Conservation (phyloP, 2,113 vertebrate genomes). For the Ammodytes marinus region DNA sequence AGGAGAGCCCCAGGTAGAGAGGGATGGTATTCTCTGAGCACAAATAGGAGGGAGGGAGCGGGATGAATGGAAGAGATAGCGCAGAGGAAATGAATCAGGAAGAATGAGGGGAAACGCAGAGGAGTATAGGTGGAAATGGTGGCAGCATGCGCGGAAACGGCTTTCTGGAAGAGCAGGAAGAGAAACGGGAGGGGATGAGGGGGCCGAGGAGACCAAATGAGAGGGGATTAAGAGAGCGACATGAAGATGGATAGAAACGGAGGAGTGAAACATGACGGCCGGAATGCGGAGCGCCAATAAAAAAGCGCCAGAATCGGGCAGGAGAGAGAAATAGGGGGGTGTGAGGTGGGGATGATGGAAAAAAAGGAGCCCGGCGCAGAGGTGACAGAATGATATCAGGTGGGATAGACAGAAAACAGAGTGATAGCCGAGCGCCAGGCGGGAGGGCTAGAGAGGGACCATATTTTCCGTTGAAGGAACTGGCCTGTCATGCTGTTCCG, state of each 20-base stretch:
- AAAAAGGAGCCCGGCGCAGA: conserved; percentile 63
- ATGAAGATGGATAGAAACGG: conserved; percentile 83
- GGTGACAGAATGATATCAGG: conserved; percentile 88
- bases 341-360: conserved; percentile 67
- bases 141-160: conserved; percentile 57
- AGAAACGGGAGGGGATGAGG: conserved; percentile 67
- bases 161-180: conserved; percentile 53
- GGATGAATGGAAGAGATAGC: conserved; percentile 66
- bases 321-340: conserved; percentile 62
- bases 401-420: conserved; percentile 82
- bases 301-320: conserved; percentile 56
- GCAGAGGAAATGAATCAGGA: conserved; percentile 73
- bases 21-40: conserved; percentile 39
- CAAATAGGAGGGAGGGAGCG: conserved; percentile 47
- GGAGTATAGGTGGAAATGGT: conserved; percentile 76
- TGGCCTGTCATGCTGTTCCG: conserved; percentile 88
- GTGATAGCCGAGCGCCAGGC: conserved; percentile 74
- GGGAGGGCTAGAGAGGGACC: conserved; percentile 77
- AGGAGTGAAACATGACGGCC: conserved; percentile 79
- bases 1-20: conserved; percentile 37
- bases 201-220: conserved; percentile 78
- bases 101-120: conserved; percentile 67
- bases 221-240: conserved; percentile 83
- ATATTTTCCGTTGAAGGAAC: conserved; percentile 89
- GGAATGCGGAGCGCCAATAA: conserved; percentile 81